phyloP scores from a whole-genome alignment of 1,140 invertebrate genomes.

The Telenomus remus region DNA sequence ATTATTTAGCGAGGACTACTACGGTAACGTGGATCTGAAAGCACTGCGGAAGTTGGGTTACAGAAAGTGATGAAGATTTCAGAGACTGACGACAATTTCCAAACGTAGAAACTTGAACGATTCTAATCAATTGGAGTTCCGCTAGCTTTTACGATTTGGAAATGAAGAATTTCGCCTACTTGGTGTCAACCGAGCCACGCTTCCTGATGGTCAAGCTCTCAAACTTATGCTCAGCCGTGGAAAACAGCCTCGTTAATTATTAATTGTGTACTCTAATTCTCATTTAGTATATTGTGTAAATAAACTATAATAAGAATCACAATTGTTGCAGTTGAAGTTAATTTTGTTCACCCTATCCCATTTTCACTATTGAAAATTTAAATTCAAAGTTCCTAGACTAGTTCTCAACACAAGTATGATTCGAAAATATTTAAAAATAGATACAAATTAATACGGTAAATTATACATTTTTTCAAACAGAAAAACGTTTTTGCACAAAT shows the following conservation, averaged over 20 bases:
- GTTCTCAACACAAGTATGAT: too few species aligned
- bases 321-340: too few species aligned
- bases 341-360: too few species aligned
- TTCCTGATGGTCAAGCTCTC: not conserved
- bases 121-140: conserved; percentile 7
- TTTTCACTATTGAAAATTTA: too few species aligned
- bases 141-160: conserved; percentile 15
- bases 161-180: conserved; percentile 8
- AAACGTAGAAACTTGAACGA: conserved; percentile 12
- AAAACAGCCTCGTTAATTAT: conserved; percentile 39
- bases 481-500: too few species aligned
- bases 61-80: conserved; percentile 65
- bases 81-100: conserved; percentile 30
- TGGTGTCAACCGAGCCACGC: not conserved
- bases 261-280: conserved; percentile 33
- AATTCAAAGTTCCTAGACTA: too few species aligned
- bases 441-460: too few species aligned
- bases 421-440: too few species aligned
- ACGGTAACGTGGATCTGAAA: conserved; percentile 88
- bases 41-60: conserved; percentile 86
- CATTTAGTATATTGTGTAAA: conserved; percentile 46
- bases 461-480: too few species aligned
- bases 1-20: conserved; percentile 87
- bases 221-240: not conserved
- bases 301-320: conserved; percentile 43